A percentile compares a stretch with the other conserved stretches of the same genome.
phyloP scores from a whole-genome alignment of 2,888 invertebrate species.

The Leucophenga montana region DNA sequence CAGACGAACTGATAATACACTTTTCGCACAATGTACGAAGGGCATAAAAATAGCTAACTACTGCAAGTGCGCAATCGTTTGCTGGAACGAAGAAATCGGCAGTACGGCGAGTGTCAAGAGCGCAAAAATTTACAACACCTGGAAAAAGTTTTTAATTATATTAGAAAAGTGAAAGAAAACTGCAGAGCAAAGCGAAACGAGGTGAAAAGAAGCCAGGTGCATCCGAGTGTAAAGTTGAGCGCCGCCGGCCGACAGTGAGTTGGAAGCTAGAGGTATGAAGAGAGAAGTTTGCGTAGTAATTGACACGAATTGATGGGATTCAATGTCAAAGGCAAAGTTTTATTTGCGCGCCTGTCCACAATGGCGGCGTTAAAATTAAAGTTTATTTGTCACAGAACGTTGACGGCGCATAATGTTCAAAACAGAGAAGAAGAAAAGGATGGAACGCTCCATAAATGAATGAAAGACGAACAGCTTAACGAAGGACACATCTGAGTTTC shows the following conservation, averaged over 20 bases:
- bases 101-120: constrained; percentile 5
- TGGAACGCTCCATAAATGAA: constrained; percentile 11
- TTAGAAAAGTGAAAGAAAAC: constrained; percentile 61
- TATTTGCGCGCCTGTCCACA: constrained; percentile 25
- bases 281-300: constrained; percentile 66
- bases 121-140: constrained; percentile 64
- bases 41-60: not conserved
- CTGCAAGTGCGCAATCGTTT: constrained; percentile 40
- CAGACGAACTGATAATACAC: no score
- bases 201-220: not conserved
- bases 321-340: constrained; percentile 64
- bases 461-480: not conserved
- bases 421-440: no score
- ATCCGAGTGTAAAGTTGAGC: constrained; percentile 23
- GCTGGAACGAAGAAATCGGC: constrained; percentile 29
- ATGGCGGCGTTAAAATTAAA: constrained; percentile 26
- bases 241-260: constrained; percentile 27
- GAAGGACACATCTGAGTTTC: not conserved
- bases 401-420: not conserved
- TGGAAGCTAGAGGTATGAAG: constrained; percentile 41
- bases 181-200: constrained; percentile 47
- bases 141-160: constrained; percentile 71
- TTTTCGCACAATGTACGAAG: no score
- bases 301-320: constrained; percentile 70
- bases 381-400: constrained; percentile 26